phyloP scores from a whole-genome alignment of 1,140 invertebrate species.

The Penaeus japonicus region DNA sequence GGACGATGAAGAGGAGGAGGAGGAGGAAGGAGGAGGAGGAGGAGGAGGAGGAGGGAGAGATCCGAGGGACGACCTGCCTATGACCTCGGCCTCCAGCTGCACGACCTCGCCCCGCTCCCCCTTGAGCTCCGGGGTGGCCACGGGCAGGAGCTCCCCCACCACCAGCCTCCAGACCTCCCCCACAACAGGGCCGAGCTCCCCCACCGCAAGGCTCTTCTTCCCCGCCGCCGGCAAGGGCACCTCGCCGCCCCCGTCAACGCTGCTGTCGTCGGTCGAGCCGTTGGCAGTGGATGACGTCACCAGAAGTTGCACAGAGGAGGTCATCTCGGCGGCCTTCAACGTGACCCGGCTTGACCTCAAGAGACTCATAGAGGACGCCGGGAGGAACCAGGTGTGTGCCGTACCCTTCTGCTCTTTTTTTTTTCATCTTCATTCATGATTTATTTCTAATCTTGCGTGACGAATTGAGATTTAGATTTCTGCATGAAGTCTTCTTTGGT shows the following conservation, averaged over 20 bases:
- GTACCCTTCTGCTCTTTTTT: too few relatives aligned
- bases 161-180: background rate
- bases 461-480: too few relatives aligned
- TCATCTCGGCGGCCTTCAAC: slow-evolving; percentile 21
- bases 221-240: background rate
- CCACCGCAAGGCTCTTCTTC: background rate
- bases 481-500: too few relatives aligned
- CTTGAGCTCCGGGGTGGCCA: too few relatives aligned
- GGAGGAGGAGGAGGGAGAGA: background rate
- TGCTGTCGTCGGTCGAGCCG: background rate
- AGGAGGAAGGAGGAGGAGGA: background rate
- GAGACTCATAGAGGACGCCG: background rate
- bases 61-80: background rate
- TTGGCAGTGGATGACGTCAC: background rate
- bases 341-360: slow-evolving; percentile 25
- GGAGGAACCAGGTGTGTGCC: slow-evolving; percentile 17
- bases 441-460: too few relatives aligned
- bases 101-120: too few relatives aligned
- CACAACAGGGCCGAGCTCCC: background rate
- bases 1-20: background rate
- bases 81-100: too few relatives aligned
- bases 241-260: background rate
- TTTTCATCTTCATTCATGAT: too few relatives aligned
- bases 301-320: background rate
- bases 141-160: too few relatives aligned